These are phyloP conservation scores for Limonius californicus DNA, from an alignment of 1,140 invertebrate genomes.

Conservation along the genomic window DNA sequence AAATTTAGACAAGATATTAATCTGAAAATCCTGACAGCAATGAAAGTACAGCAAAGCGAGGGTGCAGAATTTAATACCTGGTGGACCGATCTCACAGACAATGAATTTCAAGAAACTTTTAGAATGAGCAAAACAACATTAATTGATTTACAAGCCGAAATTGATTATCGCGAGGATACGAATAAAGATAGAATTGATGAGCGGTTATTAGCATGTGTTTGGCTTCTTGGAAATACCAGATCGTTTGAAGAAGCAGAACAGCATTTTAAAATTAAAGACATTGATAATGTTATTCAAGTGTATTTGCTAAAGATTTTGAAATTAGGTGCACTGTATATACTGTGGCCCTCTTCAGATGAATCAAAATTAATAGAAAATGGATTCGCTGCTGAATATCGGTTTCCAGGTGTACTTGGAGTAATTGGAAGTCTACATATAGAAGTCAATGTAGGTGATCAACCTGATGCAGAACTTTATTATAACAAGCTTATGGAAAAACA, in stretches of 20 bases:
- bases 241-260: background rate
- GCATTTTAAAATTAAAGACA: slow-evolving; percentile 11
- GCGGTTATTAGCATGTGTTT: slow-evolving; percentile 17
- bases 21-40: too few relatives aligned
- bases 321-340: slow-evolving; percentile 18
- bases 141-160: slow-evolving; percentile 21
- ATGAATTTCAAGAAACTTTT: slow-evolving; percentile 21
- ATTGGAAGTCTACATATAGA: slow-evolving; percentile 25
- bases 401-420: slow-evolving; percentile 29
- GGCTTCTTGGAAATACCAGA: slow-evolving; percentile 22
- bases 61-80: too few relatives aligned
- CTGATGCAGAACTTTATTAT: slow-evolving; percentile 14
- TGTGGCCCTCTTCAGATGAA: slow-evolving; percentile 25
- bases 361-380: slow-evolving; percentile 15
- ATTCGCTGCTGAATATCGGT: slow-evolving; percentile 22
- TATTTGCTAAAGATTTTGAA: slow-evolving; percentile 20
- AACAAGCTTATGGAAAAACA: slow-evolving; percentile 21
- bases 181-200: slow-evolving; percentile 7
- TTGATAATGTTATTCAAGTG: slow-evolving; percentile 1
- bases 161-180: slow-evolving; percentile 8
- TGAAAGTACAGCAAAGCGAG: too few relatives aligned
- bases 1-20: too few relatives aligned
- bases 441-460: slow-evolving; percentile 3
- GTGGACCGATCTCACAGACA: slow-evolving; percentile 14
- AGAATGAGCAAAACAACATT: slow-evolving; percentile 17